Conservation (phyloP, 2,888 invertebrate genomes). For the Acrobeloides nanus region DNA sequence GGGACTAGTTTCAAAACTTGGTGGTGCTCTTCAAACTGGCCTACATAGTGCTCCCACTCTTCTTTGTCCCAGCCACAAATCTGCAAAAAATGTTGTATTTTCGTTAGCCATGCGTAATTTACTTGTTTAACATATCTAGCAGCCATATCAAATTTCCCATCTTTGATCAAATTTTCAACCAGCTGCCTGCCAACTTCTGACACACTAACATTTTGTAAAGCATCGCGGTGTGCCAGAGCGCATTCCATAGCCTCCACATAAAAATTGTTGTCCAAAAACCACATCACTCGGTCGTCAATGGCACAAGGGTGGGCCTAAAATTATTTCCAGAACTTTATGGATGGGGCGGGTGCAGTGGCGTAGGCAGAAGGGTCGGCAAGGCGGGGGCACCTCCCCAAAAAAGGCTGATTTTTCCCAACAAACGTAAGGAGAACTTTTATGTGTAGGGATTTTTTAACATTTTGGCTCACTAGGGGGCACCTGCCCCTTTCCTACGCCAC, state of each 20-base stretch:
- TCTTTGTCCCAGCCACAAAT: constrained; percentile 28
- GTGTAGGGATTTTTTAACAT: too few relatives aligned
- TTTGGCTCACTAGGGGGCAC: too few relatives aligned
- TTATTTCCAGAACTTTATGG: neutral
- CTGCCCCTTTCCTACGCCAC: too few relatives aligned
- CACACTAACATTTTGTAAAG: constrained; percentile 16
- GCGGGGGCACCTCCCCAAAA: too few relatives aligned
- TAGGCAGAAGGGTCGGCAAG: too few relatives aligned
- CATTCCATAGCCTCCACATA: constrained; percentile 39
- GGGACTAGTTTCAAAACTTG: constrained; percentile 23
- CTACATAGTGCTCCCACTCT: constrained; percentile 51
- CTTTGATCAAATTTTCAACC: constrained; percentile 33
- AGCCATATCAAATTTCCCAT: constrained; percentile 22
- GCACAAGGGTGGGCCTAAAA: constrained; percentile 42
- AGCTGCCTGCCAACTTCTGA: constrained; percentile 34
- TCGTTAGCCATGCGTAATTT: neutral
- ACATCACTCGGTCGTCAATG: constrained; percentile 40
- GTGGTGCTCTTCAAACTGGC: constrained; percentile 33
- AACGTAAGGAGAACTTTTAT: constrained; percentile 3
- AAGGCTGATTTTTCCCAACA: too few relatives aligned
- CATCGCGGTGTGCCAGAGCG: constrained; percentile 27
- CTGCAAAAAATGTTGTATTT: too few relatives aligned
- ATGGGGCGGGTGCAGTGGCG: too few relatives aligned
- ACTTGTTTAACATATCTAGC: constrained; percentile 29
- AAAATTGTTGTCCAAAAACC: constrained; percentile 44